Evolutionary conservation across 2,888 invertebrate species (phyloP), one percentile per base, ranked within the genome.

Genomic region (Beris morrisii): DNA sequence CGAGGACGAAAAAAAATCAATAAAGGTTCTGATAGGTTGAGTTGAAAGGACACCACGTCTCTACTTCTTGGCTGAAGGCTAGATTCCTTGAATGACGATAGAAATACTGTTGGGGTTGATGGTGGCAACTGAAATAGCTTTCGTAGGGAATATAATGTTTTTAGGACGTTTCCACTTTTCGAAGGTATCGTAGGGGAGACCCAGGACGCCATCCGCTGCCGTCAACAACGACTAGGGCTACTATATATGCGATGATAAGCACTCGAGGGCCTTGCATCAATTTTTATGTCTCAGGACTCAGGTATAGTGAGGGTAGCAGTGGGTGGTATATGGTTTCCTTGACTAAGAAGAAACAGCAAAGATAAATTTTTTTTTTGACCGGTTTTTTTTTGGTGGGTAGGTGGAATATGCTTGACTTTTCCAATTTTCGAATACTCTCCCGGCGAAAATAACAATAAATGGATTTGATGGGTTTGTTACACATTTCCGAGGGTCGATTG

Each of bases 351-450:
- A 54, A 54, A 54, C 5, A 11, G 32, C 22, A 30, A 12, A 53
- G 12, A 13, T 12, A 3, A 48, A 15, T 52, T 22, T 38, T 52
- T 22, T 38, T 38, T 9, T 38, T 38, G 9, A 38, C 38, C 7
- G 5, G 38, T 38, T 38, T 38, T 38, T 38, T 38, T 38, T 38
- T 38, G 9, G 38, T 5, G 2, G 38, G 38, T 5, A 3, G 9
- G 9, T 9, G 9, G 61, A 68, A 58, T 66, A 66, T 66, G 64
- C 66, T 66, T 69, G 69, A 69, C 69, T 66, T 69, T 69, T 69
- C 69, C 64, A 69, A 69, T 69, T 69, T 69, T 66, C 66, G 64
- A 66, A 64, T 66, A 69, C 59, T 64, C 69, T 69, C 66, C 64
- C 53, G 66, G 59, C 64, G 66, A 64, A 64, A 57, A 69, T 69